Conservation (phyloP, 2,113 vertebrate species). For the Ranitomeya variabilis region DNA sequence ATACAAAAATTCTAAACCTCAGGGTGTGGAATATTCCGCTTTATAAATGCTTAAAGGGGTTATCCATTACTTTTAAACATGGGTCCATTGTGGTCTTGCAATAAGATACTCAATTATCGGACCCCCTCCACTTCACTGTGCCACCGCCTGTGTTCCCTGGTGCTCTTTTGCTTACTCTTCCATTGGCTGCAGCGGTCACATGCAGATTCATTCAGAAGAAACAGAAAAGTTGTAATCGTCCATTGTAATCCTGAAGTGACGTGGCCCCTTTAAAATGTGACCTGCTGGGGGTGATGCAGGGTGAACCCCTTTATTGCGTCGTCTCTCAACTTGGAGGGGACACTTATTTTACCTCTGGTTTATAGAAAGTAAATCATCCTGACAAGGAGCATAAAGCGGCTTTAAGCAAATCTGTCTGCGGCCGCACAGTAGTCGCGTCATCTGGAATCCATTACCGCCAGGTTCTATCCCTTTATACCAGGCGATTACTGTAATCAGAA, state of each 20-base stretch:
- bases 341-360: background rate
- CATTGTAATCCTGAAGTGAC: background rate
- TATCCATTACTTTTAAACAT: too few species aligned
- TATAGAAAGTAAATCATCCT: background rate
- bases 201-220: too few species aligned
- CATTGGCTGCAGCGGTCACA: too few species aligned
- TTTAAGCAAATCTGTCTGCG: background rate
- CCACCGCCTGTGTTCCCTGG: too few species aligned
- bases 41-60: background rate
- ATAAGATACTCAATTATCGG: too few species aligned
- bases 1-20: background rate
- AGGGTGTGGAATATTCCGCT: background rate
- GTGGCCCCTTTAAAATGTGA: background rate
- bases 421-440: slow-evolving; percentile 42
- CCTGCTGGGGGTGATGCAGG: background rate
- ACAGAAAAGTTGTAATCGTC: too few species aligned
- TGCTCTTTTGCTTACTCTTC: too few species aligned
- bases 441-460: slow-evolving; percentile 31
- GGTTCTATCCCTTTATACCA: slow-evolving; percentile 37
- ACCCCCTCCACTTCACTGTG: too few species aligned
- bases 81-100: too few species aligned
- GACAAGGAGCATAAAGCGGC: background rate
- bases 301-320: background rate
- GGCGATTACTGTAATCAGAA: slow-evolving; percentile 38
- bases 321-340: background rate